Conservation (phyloP, 2,113 vertebrate species). For the Noturus placidus region DNA sequence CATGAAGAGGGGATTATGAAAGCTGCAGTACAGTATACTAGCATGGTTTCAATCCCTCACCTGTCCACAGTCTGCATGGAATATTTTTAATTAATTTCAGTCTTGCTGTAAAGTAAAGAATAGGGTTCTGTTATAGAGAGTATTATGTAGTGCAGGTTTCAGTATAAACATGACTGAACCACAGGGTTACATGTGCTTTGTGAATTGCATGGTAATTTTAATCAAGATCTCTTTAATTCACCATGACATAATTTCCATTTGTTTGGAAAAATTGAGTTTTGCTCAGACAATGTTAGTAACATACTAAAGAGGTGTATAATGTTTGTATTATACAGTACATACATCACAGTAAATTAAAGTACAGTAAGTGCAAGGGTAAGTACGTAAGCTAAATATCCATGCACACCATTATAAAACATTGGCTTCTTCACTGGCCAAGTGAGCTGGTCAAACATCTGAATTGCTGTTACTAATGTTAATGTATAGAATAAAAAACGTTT, state of each 20-base stretch:
- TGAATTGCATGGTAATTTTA: constrained; percentile 1
- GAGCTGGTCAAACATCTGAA: neutral
- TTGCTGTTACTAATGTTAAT: neutral
- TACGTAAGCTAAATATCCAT: neutral
- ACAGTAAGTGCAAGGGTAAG: neutral
- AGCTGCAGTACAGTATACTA: neutral
- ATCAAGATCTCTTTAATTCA: constrained; percentile 9
- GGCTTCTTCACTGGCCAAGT: no score
- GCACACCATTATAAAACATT: neutral
- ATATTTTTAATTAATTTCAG: constrained; percentile 26
- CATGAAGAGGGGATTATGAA: neutral
- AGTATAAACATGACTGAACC: constrained; percentile 3
- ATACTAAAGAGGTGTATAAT: neutral
- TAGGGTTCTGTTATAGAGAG: neutral
- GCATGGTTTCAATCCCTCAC: neutral
- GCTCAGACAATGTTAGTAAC: neutral
- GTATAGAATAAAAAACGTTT: neutral
- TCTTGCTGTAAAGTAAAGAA: neutral
- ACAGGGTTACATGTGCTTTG: neutral
- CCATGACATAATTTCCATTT: neutral
- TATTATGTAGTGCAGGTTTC: neutral
- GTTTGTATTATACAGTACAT: neutral
- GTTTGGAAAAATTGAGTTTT: neutral
- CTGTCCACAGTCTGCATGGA: neutral
- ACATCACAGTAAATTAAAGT: neutral